Evolutionary conservation across 2,888 invertebrate genomes (phyloP).

Genomic region (Junonia oenone): DNA sequence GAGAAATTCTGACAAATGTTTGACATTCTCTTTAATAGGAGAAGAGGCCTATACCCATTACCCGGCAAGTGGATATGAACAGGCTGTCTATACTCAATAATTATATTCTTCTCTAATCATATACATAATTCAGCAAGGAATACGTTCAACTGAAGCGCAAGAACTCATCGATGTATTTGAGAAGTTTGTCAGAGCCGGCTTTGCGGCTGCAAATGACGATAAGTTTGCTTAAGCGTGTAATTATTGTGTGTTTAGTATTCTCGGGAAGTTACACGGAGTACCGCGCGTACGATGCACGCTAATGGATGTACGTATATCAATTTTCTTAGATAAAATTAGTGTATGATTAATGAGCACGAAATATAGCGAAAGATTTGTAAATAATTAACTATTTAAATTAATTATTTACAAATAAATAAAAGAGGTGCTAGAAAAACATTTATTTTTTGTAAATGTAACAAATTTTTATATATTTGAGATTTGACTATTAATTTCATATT

Average conservation of each 20-base stretch:
- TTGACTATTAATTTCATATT: no score
- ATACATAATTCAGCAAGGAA: background rate
- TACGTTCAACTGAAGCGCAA: background rate
- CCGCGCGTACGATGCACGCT: background rate
- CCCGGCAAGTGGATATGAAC: no score
- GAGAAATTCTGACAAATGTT: no score
- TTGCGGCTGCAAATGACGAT: constrained; percentile 12
- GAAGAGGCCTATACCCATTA: no score
- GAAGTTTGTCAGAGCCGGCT: constrained; percentile 16
- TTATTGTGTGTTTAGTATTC: constrained; percentile 10
- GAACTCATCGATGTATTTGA: constrained; percentile 12
- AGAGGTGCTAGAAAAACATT: no score
- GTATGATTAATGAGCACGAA: background rate
- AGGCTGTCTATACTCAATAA: no score
- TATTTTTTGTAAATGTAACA: no score
- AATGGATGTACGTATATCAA: background rate
- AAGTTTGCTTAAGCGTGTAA: constrained; percentile 10
- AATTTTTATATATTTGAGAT: no score
- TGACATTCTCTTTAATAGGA: no score
- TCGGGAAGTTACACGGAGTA: background rate
- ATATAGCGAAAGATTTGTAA: no score
- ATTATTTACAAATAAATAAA: no score
- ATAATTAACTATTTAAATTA: no score
- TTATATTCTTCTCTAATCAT: background rate
- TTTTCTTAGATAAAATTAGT: background rate